Conservation (phyloP, 2,113 vertebrate genomes). For the Copsychus sechellarum region DNA sequence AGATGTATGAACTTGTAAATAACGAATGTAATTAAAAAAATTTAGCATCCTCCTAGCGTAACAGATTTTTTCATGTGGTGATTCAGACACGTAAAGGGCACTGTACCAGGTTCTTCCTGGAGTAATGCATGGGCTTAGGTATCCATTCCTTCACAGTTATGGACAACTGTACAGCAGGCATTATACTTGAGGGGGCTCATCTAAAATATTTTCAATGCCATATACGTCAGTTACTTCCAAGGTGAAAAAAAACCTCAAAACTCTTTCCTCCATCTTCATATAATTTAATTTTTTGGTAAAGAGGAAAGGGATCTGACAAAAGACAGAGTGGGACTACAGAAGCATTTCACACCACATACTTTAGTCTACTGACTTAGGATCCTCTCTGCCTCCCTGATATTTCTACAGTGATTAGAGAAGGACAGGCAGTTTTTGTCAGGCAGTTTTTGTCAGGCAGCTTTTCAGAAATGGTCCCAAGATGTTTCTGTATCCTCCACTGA, state of each 20-base stretch:
- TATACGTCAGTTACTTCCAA: neutral
- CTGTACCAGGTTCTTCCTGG: neutral
- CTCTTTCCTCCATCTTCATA: neutral
- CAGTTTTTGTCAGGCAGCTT: neutral
- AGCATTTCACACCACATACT: neutral
- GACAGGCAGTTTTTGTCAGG: neutral
- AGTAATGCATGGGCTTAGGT: neutral
- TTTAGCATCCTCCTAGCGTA: neutral
- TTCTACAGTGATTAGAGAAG: neutral
- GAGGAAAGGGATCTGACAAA: neutral
- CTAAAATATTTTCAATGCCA: neutral
- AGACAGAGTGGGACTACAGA: neutral
- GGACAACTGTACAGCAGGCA: neutral
- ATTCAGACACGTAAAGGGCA: neutral
- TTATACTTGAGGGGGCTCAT: neutral
- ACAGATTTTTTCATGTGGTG: neutral
- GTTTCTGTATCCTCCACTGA: neutral
- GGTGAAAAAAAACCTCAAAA: neutral
- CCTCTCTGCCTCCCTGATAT: neutral
- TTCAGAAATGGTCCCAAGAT: neutral
- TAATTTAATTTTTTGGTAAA: neutral
- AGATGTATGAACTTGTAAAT: neutral
- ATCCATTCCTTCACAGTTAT: neutral
- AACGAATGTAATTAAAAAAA: neutral
- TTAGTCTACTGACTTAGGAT: neutral